These are phyloP conservation scores for Ovis canadensis DNA, from an alignment of 2,113 vertebrate species.

Conservation along the genomic window DNA sequence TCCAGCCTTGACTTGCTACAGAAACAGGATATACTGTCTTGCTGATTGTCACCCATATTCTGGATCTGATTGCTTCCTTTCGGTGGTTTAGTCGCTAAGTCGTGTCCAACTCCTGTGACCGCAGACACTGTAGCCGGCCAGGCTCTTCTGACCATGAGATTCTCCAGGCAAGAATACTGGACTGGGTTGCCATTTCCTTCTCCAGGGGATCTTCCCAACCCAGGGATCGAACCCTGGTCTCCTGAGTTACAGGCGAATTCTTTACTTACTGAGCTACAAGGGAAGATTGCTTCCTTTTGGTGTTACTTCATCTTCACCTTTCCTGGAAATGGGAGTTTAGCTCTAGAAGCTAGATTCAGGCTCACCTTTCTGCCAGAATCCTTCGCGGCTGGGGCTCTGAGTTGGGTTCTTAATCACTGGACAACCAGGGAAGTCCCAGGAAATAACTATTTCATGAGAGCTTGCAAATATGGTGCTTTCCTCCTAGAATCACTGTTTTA, in stretches of 20 bases:
- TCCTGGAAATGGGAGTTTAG: background rate
- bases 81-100: background rate
- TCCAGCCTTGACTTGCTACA: fast-evolving
- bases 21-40: background rate
- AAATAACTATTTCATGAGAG: background rate
- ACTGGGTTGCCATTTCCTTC: background rate
- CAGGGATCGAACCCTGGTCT: background rate
- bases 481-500: fast-evolving
- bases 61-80: background rate
- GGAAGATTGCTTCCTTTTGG: fast-evolving
- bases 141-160: background rate
- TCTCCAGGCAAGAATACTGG: background rate
- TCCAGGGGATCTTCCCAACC: background rate
- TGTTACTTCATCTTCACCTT: background rate
- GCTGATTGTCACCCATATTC: fast-evolving
- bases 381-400: fast-evolving
- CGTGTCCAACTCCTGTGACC: background rate
- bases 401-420: background rate
- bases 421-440: background rate
- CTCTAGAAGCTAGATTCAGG: background rate
- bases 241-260: background rate
- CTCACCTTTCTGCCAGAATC: background rate
- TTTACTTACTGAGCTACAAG: background rate
- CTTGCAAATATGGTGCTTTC: background rate
- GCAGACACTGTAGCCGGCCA: background rate